A percentile compares a stretch with the other conserved stretches of the same genome.
Conservation (phyloP, 2,888 invertebrate species). For the Lacanobia oleracea region DNA sequence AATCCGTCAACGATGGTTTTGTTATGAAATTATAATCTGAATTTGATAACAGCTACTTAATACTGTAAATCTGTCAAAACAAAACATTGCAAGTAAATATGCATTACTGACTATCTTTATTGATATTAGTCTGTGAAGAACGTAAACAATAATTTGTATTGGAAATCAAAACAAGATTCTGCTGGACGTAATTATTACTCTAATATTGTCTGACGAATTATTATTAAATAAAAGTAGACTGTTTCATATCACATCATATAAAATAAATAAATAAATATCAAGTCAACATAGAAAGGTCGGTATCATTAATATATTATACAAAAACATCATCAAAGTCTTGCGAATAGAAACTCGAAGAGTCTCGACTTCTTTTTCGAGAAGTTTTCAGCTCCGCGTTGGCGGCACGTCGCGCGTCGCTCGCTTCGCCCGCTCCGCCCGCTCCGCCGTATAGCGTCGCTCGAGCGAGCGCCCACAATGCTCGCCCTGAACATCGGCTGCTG, state of each 20-base stretch:
- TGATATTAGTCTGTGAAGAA: conserved; percentile 1
- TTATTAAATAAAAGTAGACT: background rate
- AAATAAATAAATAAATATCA: too few relatives aligned
- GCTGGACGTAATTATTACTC: background rate
- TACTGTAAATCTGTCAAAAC: conserved; percentile 16
- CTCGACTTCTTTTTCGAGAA: conserved; percentile 40
- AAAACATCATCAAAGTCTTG: conserved; percentile 19
- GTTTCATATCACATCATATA: too few relatives aligned
- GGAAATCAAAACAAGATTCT: conserved; percentile 20
- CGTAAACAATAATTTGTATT: conserved; percentile 11
- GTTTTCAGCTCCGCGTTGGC: conserved; percentile 46
- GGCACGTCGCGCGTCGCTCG: conserved; percentile 35
- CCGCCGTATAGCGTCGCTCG: conserved; percentile 72
- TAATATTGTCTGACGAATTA: background rate
- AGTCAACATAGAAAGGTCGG: background rate
- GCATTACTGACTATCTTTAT: conserved; percentile 24
- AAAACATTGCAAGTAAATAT: conserved; percentile 12
- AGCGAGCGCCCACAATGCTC: conserved; percentile 78
- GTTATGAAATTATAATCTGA: conserved; percentile 13
- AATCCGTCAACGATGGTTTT: conserved; percentile 3
- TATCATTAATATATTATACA: background rate
- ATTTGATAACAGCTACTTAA: conserved; percentile 30
- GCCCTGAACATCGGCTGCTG: conserved; percentile 70
- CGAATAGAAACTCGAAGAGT: conserved; percentile 9
- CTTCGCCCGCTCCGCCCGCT: conserved; percentile 36